phyloP scores from a whole-genome alignment of 1,140 invertebrate genomes.

The Cydia splendana region DNA sequence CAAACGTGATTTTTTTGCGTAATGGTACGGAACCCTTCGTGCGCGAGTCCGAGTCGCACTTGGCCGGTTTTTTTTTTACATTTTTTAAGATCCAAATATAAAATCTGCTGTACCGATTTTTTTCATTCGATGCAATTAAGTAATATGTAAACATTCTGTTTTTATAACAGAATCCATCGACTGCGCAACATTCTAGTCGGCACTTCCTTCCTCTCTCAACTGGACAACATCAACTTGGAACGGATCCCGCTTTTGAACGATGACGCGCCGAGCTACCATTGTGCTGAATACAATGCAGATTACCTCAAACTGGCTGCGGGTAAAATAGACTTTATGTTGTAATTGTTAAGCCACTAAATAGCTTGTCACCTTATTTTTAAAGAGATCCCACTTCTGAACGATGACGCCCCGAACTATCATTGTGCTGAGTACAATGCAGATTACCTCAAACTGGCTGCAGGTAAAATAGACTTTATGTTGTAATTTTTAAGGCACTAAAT shows the following conservation, averaged over 20 bases:
- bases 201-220: slow-evolving; percentile 58
- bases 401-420: slow-evolving; percentile 47
- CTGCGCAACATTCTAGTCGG: slow-evolving; percentile 64
- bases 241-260: slow-evolving; percentile 58
- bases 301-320: slow-evolving; percentile 63
- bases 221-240: slow-evolving; percentile 64
- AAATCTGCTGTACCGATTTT: too few species aligned
- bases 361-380: too few species aligned
- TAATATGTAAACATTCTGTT: background rate
- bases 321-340: slow-evolving; percentile 39
- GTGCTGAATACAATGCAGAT: slow-evolving; percentile 65
- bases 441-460: slow-evolving; percentile 62
- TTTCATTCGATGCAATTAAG: too few species aligned
- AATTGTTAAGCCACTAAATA: too few species aligned
- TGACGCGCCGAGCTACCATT: slow-evolving; percentile 53
- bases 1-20: too few species aligned
- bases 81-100: too few species aligned
- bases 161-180: slow-evolving; percentile 58
- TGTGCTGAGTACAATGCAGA: slow-evolving; percentile 66
- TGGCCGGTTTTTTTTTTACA: too few species aligned
- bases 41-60: too few species aligned
- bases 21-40: too few species aligned
- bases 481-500: too few species aligned
- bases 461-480: slow-evolving; percentile 27
- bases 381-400: background rate